These are phyloP conservation scores for Champsocephalus esox DNA, from an alignment of 2,797 vertebrate genomes.

Conservation along the genomic window DNA sequence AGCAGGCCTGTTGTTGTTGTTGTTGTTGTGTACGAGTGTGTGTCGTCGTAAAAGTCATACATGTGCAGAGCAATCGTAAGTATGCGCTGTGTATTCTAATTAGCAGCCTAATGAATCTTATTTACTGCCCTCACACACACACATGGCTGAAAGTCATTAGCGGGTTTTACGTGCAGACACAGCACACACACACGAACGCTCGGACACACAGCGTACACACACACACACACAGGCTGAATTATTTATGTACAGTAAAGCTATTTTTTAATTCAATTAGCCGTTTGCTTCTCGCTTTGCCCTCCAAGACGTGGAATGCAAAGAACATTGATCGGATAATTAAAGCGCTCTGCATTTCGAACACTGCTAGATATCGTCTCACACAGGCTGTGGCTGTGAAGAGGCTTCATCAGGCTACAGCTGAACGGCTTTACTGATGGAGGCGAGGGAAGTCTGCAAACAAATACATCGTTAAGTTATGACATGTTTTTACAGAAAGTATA, in stretches of 20 bases:
- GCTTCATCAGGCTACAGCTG: conserved; percentile 21
- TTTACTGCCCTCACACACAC: conserved; percentile 53
- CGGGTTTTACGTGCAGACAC: conserved; percentile 64
- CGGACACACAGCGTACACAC: conserved; percentile 9
- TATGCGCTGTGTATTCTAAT: conserved; percentile 68
- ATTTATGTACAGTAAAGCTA: conserved; percentile 44
- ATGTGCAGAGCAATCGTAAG: conserved; percentile 45
- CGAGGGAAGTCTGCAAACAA: neutral
- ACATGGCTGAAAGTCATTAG: conserved; percentile 63
- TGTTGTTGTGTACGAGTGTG: conserved; percentile 29
- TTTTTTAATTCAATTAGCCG: conserved; percentile 47
- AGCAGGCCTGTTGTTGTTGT: conserved; percentile 24
- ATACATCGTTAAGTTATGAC: too few species aligned
- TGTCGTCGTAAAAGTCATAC: conserved; percentile 30
- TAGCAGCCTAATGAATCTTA: conserved; percentile 67
- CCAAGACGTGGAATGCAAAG: conserved; percentile 19
- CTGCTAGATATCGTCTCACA: neutral
- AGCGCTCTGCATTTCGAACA: conserved; percentile 12
- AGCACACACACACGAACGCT: conserved; percentile 26
- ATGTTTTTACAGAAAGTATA: too few species aligned
- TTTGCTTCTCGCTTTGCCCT: conserved; percentile 26
- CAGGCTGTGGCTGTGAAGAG: conserved; percentile 8
- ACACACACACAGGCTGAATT: conserved; percentile 29
- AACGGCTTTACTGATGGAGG: neutral
- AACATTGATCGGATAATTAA: conserved; percentile 31